Evolutionary conservation across 2,797 vertebrate genomes (phyloP).

Genomic region (Hippopotamyrus pictus): DNA sequence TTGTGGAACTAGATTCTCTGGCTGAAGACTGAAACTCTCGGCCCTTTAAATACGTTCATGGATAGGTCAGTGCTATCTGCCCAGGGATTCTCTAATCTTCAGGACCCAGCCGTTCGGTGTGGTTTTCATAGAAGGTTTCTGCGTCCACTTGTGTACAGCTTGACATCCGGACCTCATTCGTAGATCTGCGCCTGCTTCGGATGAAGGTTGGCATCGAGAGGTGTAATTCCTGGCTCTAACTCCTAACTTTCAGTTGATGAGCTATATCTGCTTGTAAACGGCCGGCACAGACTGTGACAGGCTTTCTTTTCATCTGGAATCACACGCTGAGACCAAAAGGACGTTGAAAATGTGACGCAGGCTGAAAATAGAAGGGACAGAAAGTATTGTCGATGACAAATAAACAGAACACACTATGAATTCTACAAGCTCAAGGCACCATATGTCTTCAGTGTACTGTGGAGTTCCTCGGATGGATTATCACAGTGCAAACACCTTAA

Average conservation of each 20-base stretch:
- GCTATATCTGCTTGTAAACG: not conserved
- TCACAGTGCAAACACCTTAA: slow-evolving; percentile 19
- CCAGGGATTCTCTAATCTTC: not conserved
- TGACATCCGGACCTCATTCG: not conserved
- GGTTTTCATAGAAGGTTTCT: not conserved
- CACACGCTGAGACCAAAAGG: not conserved
- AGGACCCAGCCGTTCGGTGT: not conserved
- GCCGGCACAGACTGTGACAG: not conserved
- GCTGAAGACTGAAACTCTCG: not conserved
- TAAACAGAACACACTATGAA: not conserved
- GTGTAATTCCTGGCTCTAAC: not conserved
- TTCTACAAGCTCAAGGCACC: not conserved
- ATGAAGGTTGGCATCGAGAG: not conserved
- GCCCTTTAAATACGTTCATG: not conserved
- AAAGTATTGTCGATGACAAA: not conserved
- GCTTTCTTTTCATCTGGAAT: not conserved
- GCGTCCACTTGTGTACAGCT: not conserved
- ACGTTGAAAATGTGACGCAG: not conserved
- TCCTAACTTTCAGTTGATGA: not conserved
- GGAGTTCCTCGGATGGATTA: not conserved
- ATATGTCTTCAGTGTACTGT: not conserved
- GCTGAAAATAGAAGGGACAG: not conserved
- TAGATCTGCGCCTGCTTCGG: not conserved
- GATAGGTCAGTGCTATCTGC: not conserved
- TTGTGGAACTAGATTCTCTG: not conserved